phyloP scores from a whole-genome alignment of 2,888 invertebrate genomes.

The Philaethria dido region DNA sequence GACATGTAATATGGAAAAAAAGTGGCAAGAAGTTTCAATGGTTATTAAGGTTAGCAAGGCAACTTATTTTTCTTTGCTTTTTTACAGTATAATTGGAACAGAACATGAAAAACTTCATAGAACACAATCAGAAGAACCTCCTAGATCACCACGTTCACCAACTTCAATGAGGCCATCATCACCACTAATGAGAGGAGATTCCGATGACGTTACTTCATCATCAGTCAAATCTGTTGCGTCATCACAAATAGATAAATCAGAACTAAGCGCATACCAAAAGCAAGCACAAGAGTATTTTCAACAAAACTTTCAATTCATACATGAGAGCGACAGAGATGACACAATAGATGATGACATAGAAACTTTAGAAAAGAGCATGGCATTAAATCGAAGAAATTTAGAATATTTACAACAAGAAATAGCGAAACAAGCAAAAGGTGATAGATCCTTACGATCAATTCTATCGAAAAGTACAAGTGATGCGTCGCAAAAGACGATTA shows the following conservation, averaged over 20 bases:
- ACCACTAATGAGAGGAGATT: constrained; percentile 73
- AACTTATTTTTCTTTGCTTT: neutral
- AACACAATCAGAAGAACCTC: constrained; percentile 93
- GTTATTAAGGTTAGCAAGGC: no score
- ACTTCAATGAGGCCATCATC: constrained; percentile 76
- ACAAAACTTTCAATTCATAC: constrained; percentile 81
- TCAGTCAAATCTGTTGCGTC: constrained; percentile 74
- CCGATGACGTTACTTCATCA: constrained; percentile 74
- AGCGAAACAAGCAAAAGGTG: constrained; percentile 74
- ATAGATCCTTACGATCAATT: constrained; percentile 70
- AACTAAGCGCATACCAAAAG: constrained; percentile 69
- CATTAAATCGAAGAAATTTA: constrained; percentile 75
- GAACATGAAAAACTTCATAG: constrained; percentile 91
- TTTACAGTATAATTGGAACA: constrained; percentile 65
- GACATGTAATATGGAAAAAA: no score
- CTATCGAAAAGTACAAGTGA: constrained; percentile 77
- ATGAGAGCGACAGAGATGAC: constrained; percentile 80
- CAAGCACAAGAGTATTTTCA: constrained; percentile 81
- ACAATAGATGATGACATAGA: constrained; percentile 80
- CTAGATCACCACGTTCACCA: constrained; percentile 88
- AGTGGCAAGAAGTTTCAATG: neutral
- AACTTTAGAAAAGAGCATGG: constrained; percentile 81
- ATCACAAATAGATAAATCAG: constrained; percentile 75
- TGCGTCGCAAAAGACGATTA: constrained; percentile 72
- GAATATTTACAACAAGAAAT: constrained; percentile 82